Base-by-base conservation (phyloP, 2,888 invertebrate species). In the Pediacus dermestoides region DNA sequence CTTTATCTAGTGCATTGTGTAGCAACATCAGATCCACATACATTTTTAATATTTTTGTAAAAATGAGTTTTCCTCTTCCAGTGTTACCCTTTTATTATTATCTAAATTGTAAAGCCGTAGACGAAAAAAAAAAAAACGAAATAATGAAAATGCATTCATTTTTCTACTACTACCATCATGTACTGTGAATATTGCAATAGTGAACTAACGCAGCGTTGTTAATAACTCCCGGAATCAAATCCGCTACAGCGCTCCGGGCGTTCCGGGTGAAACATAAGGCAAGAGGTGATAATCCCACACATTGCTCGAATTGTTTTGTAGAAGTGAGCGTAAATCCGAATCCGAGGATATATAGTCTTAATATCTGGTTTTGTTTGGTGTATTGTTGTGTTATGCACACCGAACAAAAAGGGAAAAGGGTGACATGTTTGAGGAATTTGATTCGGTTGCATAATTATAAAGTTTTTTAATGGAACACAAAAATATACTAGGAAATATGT, bases 131-230 rank as follows among this genome's bases (percentile, higher is more conserved):
- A 54, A 56, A 53, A 58, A 57, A 52, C 55, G 40, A 52, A 55
- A 58, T 57, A 60, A 62, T 59, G 61, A 55, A 62, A 62, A 63
- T 62, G 62, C 62, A 62, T 63, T 64, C 64, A 58, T 61, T 63
- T 62, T 55, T 51, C 50, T 18, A 7, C 21, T n/a, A 7, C 21
- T n/a, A 18, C 6, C 21, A 18, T 18, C 21, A 18, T 52, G 60
- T 56, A 57, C 58, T 18, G 58, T 56, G 60, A 56, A 51, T 48
- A 49, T 55, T 45, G 48, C 47, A 7, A 53, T 58, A 52, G 50
- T 51, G 46, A 52, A 39, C 40, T 53, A 57, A 50, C 47, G 53
- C 51, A 50, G 55, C 58, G 55, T 53, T 49, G 53, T 54, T 61
- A 63, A 63, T 61, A 56, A 59, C 52, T 56, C 52, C 51, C 56